Evolutionary conservation across 2,113 vertebrate genomes (phyloP), one percentile per base, ranked within the genome.

Genomic region (Andinoacara biseriatus): DNA sequence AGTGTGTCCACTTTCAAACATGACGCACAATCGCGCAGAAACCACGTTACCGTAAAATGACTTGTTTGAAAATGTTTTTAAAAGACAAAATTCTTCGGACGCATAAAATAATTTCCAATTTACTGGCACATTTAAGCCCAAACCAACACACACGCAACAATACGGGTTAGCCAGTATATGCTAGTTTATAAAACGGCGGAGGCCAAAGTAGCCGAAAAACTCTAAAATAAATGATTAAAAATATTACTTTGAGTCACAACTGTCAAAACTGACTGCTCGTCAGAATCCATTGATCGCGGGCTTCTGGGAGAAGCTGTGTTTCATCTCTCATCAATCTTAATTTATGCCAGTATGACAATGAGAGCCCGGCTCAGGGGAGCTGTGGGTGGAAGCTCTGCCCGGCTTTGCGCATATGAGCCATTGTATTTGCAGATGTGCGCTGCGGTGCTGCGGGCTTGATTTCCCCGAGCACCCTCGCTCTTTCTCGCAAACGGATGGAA

Each of bases 271-370:
- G 96, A 95, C 95, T 96, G 96, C 97, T 96, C 96, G 80, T 95
- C 93, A 93, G 80, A 93, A 95, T 92, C 94, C 93, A 97, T 97
- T 94, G 96, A 97, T 97, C 96, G 95, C 81, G 93, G 95, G 94
- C 94, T 94, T 93, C 90, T 93, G 94, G 93, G 94, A 76, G 82
- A 82, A 85, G 78, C 76, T 84, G 95, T 81, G 95, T 96, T 98
- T 98, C 98, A 99, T 99, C 96, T 97, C 94, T 17, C 97, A 99
- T 99, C 97, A 97, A 98, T 99, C 97, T 99, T 97, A 97, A 99
- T 99, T 97, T 97, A 97, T 97, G 97, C 97, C 97, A 97, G 91
- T 87, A 96, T 96, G 96, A 99, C 97, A 99, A 98, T 97, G 95
- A 96, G 93, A 93, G 93, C 88, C 92, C 95, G 96, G 95, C 97